Base-by-base conservation (phyloP, 2,888 invertebrate species). In the Eledone cirrhosa region DNA sequence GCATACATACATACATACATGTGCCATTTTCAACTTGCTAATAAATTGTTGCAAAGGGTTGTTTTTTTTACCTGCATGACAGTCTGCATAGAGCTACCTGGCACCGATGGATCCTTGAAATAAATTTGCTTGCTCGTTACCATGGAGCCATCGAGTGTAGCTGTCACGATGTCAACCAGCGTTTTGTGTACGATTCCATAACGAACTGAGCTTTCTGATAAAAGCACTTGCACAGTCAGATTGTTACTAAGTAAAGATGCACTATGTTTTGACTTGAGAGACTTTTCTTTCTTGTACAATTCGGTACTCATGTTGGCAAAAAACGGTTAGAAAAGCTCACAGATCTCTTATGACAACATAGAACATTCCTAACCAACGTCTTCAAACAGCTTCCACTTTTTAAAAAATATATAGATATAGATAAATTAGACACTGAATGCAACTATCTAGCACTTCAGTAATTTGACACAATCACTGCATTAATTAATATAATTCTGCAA, bases 111-210 rank as follows among this genome's bases (percentile, higher is more conserved):
- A 79, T 90, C 89, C 79, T 90, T 89, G 81, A 87, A 89, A 19
- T 87, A 81, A 22, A 90, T 85, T 80, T 90, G 89, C 77, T 86
- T 83, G 78, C 87, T 87, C 14, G 86, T 87, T 31, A 88, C 87
- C 48, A 85, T 84, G 13, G 86, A 82, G 0, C 89, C 89, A 78
- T 90, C 89, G 19, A 85, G 84, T 0, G 86, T 83, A 0, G 88
- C 84, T 22, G 85, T 86, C 33, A 89, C 83, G 59, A 90, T 82
- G 80, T 89, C 89, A 41, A 89, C 88, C 29, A 88, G 84, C 53
- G 87, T 86, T 81, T 89, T 89, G 80, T 90, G 89, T 47, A 89
- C 86, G 8, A 88, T 87, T 11, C 89, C 89, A 84, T 89, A 90
- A 79, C 84, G 87, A 48, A 89, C 81, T 13, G 85, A 83, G 27